Evolutionary conservation across 2,113 vertebrate genomes (phyloP).

Genomic region (Struthio camelus): DNA sequence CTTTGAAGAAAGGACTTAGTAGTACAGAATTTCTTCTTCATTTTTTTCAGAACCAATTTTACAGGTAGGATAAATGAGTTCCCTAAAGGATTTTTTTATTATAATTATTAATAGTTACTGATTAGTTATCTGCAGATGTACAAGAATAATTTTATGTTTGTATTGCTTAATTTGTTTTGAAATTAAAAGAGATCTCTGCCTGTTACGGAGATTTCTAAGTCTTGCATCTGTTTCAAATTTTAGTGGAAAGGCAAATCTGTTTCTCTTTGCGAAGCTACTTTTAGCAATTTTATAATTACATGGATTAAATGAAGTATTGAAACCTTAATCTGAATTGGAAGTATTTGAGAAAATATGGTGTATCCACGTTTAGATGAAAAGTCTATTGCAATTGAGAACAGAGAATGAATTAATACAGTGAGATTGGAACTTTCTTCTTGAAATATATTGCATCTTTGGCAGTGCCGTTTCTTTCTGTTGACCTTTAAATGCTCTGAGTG

Average conservation of each 20-base stretch:
- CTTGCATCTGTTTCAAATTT: background rate
- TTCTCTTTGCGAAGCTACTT: background rate
- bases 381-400: background rate
- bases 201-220: background rate
- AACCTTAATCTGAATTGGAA: background rate
- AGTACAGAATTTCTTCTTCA: background rate
- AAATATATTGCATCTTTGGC: background rate
- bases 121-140: background rate
- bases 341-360: accelerated
- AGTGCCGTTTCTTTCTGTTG: background rate
- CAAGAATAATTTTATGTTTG: accelerated
- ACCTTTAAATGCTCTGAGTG: background rate
- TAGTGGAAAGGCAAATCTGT: background rate
- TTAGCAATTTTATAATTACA: background rate
- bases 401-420: background rate
- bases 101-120: background rate
- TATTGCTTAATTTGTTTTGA: background rate
- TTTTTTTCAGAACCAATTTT: background rate
- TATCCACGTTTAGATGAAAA: background rate
- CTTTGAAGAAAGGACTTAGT: background rate
- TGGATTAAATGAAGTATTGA: background rate
- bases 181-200: background rate
- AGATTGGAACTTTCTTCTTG: background rate
- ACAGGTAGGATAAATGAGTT: background rate
- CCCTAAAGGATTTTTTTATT: background rate